Evolutionary conservation across 2,113 vertebrate genomes (phyloP), one percentile per base, ranked within the genome.

Genomic region (Pitta sordida): DNA sequence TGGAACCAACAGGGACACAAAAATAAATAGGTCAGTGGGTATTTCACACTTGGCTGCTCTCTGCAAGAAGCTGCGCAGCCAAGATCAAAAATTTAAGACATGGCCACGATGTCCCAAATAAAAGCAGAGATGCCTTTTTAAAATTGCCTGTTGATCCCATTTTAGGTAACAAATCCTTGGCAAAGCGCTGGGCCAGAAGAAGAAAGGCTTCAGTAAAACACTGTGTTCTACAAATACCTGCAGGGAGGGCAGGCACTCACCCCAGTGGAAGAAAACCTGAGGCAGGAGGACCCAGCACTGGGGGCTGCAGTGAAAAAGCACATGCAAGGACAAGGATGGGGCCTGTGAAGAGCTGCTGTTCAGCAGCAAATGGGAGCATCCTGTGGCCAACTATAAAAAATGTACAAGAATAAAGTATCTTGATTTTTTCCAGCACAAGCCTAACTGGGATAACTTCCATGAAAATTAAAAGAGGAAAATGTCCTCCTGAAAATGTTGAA

Each of bases 281-380:
- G 32, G 34, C 27, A 29, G 0, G 1, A 51, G 30, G 14, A 59
- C 5, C 36, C 48, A 26, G 36, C 15, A 5, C 46, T 41, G 2
- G 0, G 15, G 15, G 18, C 16, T 34, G n/a, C 18, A 22, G 37
- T 4, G 55, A 41, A 55, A 86, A 84, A 48, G 7, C 65, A 8
- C 36, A 75, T 24, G n/a, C 30, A 55, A 62, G 17, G 41, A 53
- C 14, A 37, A 36, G 79, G n/a, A 91, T 34, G 53, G 24, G 19
- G 7, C 43, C 19, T 0, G 3, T 1, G 3, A 39, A 37, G 49
- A 88, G 68, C 43, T 51, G 43, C n/a, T 55, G 51, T 34, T 69
- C 49, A 18, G 27, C 9, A 76, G 94, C 52, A 80, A 86, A 80
- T 58, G n/a, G 88, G 84, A 97, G 93, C 98, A 97, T 48, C 98